Percentiles rank a stretch among this genome's conserved stretches.
These are phyloP conservation scores for Scaptomyza cyrtandrae DNA, from an alignment of 2,888 invertebrate species.

Conservation along the genomic window DNA sequence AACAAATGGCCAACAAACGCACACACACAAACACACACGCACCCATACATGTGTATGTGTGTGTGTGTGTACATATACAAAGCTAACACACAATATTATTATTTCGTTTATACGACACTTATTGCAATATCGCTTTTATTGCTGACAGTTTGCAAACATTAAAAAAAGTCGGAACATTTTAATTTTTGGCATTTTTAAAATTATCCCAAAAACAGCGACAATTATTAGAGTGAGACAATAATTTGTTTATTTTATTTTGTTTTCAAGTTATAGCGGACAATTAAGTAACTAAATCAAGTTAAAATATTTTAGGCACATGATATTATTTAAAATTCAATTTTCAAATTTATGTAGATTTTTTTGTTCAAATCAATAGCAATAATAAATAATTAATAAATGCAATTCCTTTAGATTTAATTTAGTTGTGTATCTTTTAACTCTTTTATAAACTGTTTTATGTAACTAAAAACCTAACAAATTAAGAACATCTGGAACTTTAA, in stretches of 20 bases:
- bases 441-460: too few relatives aligned
- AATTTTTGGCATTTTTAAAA: neutral
- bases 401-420: too few relatives aligned
- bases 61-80: neutral
- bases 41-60: neutral
- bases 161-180: neutral
- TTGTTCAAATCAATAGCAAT: too few relatives aligned
- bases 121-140: constrained; percentile 18
- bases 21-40: constrained; percentile 12
- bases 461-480: too few relatives aligned
- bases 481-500: too few relatives aligned
- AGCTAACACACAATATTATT: constrained; percentile 9
- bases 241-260: neutral
- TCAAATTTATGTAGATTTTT: too few relatives aligned
- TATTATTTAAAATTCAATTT: too few relatives aligned
- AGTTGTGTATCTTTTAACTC: too few relatives aligned
- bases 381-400: too few relatives aligned
- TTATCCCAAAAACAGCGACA: neutral
- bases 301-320: too few relatives aligned
- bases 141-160: constrained; percentile 7
- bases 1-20: constrained; percentile 65
- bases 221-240: neutral
- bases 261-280: too few relatives aligned
- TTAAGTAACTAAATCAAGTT: too few relatives aligned
- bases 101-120: constrained; percentile 45